Evolutionary conservation across 1,140 invertebrate genomes (phyloP).

Genomic region (Cherax quadricarinatus): DNA sequence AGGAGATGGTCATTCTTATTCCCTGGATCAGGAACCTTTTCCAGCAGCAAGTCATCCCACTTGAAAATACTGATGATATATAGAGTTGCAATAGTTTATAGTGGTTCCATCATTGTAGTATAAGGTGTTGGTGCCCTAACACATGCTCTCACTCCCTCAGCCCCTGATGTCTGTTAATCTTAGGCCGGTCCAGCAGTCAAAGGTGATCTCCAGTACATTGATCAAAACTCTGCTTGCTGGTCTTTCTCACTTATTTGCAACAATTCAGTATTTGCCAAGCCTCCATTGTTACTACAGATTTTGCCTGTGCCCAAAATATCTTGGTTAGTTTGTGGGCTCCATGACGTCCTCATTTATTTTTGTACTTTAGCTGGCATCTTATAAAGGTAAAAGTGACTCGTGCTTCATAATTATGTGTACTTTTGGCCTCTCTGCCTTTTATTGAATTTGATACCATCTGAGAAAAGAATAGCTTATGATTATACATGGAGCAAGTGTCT

Average conservation of each 20-base stretch:
- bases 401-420: background rate
- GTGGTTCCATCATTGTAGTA: background rate
- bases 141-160: background rate
- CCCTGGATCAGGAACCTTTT: too few species aligned
- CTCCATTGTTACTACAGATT: background rate
- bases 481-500: background rate
- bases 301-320: background rate
- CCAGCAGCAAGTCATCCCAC: too few species aligned
- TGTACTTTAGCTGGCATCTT: background rate
- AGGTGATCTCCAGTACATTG: slow-evolving; percentile 2
- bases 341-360: background rate
- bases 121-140: background rate
- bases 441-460: background rate
- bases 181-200: slow-evolving; percentile 12
- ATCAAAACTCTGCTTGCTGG: background rate
- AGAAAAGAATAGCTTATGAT: background rate
- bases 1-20: too few species aligned
- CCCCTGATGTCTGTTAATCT: slow-evolving; percentile 25
- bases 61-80: too few species aligned
- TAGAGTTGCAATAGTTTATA: background rate
- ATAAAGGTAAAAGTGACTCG: background rate
- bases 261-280: background rate
- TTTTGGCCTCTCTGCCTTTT: background rate
- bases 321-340: background rate
- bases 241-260: background rate